Evolutionary conservation across 1,140 invertebrate species (phyloP), one percentile per base, ranked within the genome.

Genomic region (Hypsibius dujardini): DNA sequence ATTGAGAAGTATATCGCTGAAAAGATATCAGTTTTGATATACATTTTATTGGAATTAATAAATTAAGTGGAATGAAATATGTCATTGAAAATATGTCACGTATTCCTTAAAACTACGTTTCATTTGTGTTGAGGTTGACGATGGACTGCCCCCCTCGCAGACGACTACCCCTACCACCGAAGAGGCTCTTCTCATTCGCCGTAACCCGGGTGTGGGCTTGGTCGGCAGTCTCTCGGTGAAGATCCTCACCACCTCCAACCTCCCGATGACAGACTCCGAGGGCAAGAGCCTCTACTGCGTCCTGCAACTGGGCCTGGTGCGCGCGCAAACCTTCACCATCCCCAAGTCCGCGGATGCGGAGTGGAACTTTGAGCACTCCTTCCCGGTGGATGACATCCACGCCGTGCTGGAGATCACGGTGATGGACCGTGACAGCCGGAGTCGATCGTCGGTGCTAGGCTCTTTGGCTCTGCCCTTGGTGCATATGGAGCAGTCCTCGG

Each of bases 301-400:
- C 0, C 76, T 99, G 1, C 94, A 98, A 79, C 80, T 98, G 69
- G 89, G 90, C 1, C 98, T 98, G 80, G 85, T 90, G 1, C 84
- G 94, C 69, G 81, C 98, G 50, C 93, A 97, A 80, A 98, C 95
- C 0, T 93, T 98, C 79, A 98, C 95, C 0, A 93, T 96, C 79
- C 98, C 98, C 79, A 97, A 98, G 79, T 98, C 95, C 0, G 81
- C 98, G 1, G 85, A 87, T 69, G 95, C 95, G 0, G 90, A 88
- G 73, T 99, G 95, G 95, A 92, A 96, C 80, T 97, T 97, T 82
- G 90, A 96, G 74, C 98, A 98, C 78, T 94, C 90, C 50, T 96
- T 99, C 90, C 94, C 93, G 79, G 88, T 99, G 0, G 95, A 95
- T 78, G 96, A 98, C 78, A 94, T 98, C 70, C 94, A 96, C 75